Evolutionary conservation across 2,797 vertebrate genomes (phyloP).

Genomic region (Calcarius lapponicus): DNA sequence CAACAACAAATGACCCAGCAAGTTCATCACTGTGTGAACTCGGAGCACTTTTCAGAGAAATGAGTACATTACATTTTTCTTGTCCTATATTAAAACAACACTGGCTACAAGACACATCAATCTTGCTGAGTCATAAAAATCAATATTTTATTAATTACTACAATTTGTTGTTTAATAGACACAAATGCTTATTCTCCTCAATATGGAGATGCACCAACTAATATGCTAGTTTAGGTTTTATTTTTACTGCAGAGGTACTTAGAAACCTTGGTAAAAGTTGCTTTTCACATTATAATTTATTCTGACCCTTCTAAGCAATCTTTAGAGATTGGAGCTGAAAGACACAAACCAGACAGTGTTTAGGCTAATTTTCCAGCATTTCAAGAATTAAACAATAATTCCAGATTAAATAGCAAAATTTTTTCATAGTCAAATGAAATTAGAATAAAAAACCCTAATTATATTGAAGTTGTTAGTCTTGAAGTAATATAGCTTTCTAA

Average conservation of each 20-base stretch:
- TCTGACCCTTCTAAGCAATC: neutral
- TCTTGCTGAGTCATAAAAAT: neutral
- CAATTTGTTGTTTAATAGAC: neutral
- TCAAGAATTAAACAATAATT: neutral
- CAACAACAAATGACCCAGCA: neutral
- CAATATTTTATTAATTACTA: neutral
- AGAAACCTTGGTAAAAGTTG: neutral
- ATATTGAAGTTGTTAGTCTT: neutral
- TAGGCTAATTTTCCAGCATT: neutral
- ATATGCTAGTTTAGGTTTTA: neutral
- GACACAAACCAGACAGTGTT: neutral
- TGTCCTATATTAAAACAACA: neutral
- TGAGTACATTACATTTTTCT: neutral
- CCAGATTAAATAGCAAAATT: neutral
- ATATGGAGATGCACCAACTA: neutral
- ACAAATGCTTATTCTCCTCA: neutral
- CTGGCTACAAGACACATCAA: neutral
- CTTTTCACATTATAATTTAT: constrained; percentile 23
- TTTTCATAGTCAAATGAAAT: neutral
- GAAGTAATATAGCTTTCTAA: neutral
- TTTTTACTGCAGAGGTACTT: neutral
- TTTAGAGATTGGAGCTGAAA: neutral
- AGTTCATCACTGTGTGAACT: neutral
- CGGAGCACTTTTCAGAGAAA: neutral
- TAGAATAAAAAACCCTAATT: neutral